Evolutionary conservation across 2,888 invertebrate species (phyloP).

Genomic region (Clostera curtula): DNA sequence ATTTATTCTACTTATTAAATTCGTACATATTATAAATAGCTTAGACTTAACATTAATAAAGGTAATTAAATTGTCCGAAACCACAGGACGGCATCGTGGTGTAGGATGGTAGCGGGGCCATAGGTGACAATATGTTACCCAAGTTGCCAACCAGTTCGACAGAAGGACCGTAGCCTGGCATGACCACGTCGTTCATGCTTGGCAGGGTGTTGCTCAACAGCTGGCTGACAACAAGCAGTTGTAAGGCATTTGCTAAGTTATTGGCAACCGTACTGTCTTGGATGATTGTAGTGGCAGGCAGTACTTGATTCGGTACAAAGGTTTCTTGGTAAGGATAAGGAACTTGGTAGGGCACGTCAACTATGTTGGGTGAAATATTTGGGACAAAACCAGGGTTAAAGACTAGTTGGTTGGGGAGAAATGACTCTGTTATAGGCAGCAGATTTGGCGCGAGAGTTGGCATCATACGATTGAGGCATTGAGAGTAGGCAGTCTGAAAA

Average conservation of each 20-base stretch:
- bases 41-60: slow-evolving; percentile 21
- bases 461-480: slow-evolving; percentile 37
- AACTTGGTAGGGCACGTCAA: slow-evolving; percentile 20
- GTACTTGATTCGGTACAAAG: slow-evolving; percentile 18
- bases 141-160: slow-evolving; percentile 13
- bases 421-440: slow-evolving; percentile 22
- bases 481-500: slow-evolving; percentile 35
- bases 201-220: slow-evolving; percentile 47
- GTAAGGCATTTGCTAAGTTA: slow-evolving; percentile 52
- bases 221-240: slow-evolving; percentile 53
- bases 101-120: too few relatives aligned
- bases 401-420: slow-evolving; percentile 29
- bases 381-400: slow-evolving; percentile 11
- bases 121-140: slow-evolving; percentile 12
- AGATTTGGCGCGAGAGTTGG: slow-evolving; percentile 26
- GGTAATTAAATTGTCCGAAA: slow-evolving; percentile 21
- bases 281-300: slow-evolving; percentile 34
- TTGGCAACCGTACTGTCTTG: slow-evolving; percentile 56
- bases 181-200: slow-evolving; percentile 20
- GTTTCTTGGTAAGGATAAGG: too few relatives aligned
- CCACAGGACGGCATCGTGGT: slow-evolving; percentile 7
- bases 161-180: slow-evolving; percentile 15
- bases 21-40: slow-evolving; percentile 6
- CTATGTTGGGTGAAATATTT: slow-evolving; percentile 1
- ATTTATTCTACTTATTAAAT: slow-evolving; percentile 2